Evolutionary conservation across 2,113 vertebrate genomes (phyloP), one percentile per base, ranked within the genome.

Genomic region (Tupaia chinensis): DNA sequence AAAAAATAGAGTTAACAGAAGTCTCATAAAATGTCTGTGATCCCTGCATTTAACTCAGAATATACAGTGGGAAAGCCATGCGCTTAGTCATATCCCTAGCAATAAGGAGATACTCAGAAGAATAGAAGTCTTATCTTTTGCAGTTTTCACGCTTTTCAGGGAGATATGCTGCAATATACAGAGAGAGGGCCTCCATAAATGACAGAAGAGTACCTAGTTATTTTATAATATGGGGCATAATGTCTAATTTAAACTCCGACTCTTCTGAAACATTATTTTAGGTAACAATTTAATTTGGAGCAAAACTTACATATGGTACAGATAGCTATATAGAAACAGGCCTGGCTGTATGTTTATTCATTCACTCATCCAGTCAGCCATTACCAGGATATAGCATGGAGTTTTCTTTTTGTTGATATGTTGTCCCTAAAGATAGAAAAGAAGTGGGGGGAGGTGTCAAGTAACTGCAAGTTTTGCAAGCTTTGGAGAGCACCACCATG

Each of bases 401-500:
- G 9, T 25, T 58, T 34, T 63, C 27, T 2, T 34, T 10, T 13
- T 53, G 20, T 56, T 44, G 15, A 11, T 15, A 20, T 13, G 20
- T 11, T 54, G 25, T 23, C 12, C 17, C 13, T 56, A 72, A 65
- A 78, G 27, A n/a, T 16, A 34, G 27, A 12, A 23, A 23, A 72
- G 16, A 54, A 82, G 60, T 3, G 34, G 19, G 14, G 17, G 32
- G 19, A n/a, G 53, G 10, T 29, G 16, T 27, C 58, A 93, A n/a
- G 65, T 15, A 16, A 17, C 2, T 32, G 32, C 53, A 54, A 1
- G 12, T 74, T 13, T 54, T 29, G 58, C n/a, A n/a, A n/a, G n/a
- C n/a, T n/a, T n/a, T n/a, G n/a, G 16, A 23, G 60, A 44, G 14
- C 12, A 11, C 4, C 20, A 15, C 15, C 13, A 0, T 0, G 1